phyloP scores from a whole-genome alignment of 1,140 invertebrate genomes.

The Drosophila malerkotliana region DNA sequence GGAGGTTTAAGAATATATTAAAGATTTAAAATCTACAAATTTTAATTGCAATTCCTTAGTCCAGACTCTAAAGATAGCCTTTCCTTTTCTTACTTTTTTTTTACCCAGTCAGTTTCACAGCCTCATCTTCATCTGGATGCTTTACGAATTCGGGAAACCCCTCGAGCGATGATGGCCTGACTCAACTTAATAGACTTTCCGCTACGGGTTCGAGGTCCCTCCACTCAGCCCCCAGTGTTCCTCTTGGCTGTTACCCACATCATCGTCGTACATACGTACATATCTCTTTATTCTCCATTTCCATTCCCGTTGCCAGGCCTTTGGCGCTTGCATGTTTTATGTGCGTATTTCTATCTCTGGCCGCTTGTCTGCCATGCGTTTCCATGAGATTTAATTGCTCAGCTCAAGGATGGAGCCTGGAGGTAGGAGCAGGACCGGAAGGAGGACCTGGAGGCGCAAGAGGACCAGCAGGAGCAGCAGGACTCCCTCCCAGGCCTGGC shows the following conservation, averaged over 20 bases:
- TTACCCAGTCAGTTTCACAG: neutral
- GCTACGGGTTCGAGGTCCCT: neutral
- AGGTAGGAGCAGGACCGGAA: constrained; percentile 10
- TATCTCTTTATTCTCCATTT: constrained; percentile 11
- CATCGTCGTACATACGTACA: neutral
- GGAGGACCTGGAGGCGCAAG: constrained; percentile 6
- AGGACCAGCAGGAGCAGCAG: constrained; percentile 6
- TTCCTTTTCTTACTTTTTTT: neutral
- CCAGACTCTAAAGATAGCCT: neutral
- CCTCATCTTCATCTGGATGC: neutral
- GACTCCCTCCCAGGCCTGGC: neutral
- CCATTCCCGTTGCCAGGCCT: neutral
- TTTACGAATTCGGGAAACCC: constrained; percentile 9
- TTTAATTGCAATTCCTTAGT: neutral
- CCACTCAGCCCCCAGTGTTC: neutral
- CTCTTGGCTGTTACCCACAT: neutral
- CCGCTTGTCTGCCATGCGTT: constrained; percentile 27
- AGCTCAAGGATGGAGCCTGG: constrained; percentile 6
- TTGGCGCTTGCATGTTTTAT: constrained; percentile 38
- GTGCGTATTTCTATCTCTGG: constrained; percentile 15
- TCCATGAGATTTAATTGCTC: constrained; percentile 69
- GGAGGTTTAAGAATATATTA: neutral
- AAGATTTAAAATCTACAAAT: too few species aligned
- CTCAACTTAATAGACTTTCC: constrained; percentile 47
- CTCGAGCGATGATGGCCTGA: neutral